Percentiles rank a stretch among this genome's conserved stretches.
Conservation (phyloP, 2,888 invertebrate genomes). For the Onthophagus sagittarius region DNA sequence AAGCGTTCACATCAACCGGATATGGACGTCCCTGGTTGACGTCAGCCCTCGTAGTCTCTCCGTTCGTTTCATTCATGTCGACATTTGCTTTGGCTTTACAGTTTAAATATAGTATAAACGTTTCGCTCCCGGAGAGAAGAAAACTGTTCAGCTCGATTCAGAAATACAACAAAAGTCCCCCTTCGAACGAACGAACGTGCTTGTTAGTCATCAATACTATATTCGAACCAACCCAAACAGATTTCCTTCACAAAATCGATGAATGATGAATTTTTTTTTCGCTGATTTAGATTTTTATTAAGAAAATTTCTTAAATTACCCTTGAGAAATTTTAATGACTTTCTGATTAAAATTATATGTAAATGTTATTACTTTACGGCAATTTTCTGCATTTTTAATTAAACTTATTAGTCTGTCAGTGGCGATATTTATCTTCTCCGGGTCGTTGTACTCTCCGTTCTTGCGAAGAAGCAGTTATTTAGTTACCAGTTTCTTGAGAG, state of each 20-base stretch:
- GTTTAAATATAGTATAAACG: neutral
- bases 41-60: neutral
- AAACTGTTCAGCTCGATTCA: neutral
- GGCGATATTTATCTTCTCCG: neutral
- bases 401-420: neutral
- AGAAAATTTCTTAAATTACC: too few species aligned
- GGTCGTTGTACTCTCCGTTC: neutral
- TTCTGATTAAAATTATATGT: neutral
- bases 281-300: too few species aligned
- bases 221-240: neutral
- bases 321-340: neutral
- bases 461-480: neutral
- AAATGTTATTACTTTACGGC: neutral
- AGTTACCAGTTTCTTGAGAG: neutral
- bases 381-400: neutral
- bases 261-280: too few species aligned
- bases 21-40: neutral
- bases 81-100: neutral
- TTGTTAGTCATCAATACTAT: neutral
- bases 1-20: neutral
- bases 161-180: neutral
- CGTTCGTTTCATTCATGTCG: neutral
- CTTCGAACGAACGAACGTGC: neutral
- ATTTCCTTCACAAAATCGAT: too few species aligned
- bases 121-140: neutral